phyloP scores from a whole-genome alignment of 1,140 invertebrate genomes.

The Drosophila varians region DNA sequence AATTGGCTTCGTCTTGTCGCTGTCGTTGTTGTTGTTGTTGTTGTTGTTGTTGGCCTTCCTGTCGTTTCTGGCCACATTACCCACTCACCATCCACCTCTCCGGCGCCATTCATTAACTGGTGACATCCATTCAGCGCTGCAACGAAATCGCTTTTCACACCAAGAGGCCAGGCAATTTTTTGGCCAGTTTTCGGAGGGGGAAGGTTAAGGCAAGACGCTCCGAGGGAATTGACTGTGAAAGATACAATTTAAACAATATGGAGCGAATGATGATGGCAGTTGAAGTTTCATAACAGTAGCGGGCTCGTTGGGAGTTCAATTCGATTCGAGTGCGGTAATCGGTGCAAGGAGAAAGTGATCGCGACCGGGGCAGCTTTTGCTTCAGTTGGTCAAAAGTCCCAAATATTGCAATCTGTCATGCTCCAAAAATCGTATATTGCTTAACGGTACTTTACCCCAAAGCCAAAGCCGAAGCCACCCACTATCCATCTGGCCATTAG shows the following conservation, averaged over 20 bases:
- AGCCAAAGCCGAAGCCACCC: too few species aligned
- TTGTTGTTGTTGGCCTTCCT: too few species aligned
- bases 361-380: neutral
- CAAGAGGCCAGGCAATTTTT: too few species aligned
- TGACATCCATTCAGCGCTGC: conserved; percentile 33
- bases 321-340: conserved; percentile 25
- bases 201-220: too few species aligned
- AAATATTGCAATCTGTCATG: too few species aligned
- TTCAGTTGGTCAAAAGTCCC: too few species aligned
- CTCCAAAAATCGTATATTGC: too few species aligned
- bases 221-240: conserved; percentile 42
- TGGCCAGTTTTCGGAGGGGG: too few species aligned
- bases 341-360: conserved; percentile 33
- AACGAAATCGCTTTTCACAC: conserved; percentile 28
- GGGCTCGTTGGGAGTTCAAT: neutral
- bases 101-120: conserved; percentile 19
- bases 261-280: conserved; percentile 3
- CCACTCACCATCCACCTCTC: too few species aligned
- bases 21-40: neutral
- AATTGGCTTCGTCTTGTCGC: conserved; percentile 27
- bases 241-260: conserved; percentile 30
- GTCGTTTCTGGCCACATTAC: too few species aligned
- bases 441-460: too few species aligned
- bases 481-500: too few species aligned
- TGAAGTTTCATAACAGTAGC: conserved; percentile 30